Evolutionary conservation across 1,140 invertebrate genomes (phyloP).

Genomic region (Macrostomum lignano): DNA sequence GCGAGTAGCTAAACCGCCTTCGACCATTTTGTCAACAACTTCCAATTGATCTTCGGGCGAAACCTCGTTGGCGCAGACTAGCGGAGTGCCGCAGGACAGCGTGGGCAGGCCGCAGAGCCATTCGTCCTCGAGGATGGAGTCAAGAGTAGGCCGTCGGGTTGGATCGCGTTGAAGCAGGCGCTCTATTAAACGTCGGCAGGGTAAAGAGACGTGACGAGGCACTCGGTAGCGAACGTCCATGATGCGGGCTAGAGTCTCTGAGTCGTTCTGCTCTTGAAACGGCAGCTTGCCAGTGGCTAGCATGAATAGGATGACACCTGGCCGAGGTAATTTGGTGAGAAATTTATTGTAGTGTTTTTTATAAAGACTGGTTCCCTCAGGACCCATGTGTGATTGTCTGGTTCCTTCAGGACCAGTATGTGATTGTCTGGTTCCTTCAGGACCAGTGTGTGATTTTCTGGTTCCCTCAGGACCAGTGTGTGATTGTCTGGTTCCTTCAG

Average conservation of each 20-base stretch:
- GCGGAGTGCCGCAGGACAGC: too few species aligned
- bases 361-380: too few species aligned
- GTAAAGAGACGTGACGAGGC: constrained; percentile 52
- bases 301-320: constrained; percentile 95
- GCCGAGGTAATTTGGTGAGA: too few species aligned
- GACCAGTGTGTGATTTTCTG: too few species aligned
- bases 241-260: constrained; percentile 92
- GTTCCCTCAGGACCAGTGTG: too few species aligned
- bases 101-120: constrained; percentile 47
- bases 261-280: constrained; percentile 94
- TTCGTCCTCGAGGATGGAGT: constrained; percentile 55
- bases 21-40: constrained; percentile 80
- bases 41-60: constrained; percentile 65
- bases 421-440: too few species aligned
- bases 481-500: too few species aligned
- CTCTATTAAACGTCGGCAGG: constrained; percentile 55
- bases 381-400: too few species aligned
- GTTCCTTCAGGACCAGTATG: too few species aligned
- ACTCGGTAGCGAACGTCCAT: constrained; percentile 96
- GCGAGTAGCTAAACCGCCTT: constrained; percentile 61
- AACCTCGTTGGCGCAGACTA: constrained; percentile 50
- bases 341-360: too few species aligned
- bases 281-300: constrained; percentile 78
- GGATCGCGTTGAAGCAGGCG: constrained; percentile 73
- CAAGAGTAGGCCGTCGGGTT: constrained; percentile 51